A percentile compares a stretch with the other conserved stretches of the same genome.
phyloP scores from a whole-genome alignment of 2,888 invertebrate genomes.

The Campopleginae sp. region DNA sequence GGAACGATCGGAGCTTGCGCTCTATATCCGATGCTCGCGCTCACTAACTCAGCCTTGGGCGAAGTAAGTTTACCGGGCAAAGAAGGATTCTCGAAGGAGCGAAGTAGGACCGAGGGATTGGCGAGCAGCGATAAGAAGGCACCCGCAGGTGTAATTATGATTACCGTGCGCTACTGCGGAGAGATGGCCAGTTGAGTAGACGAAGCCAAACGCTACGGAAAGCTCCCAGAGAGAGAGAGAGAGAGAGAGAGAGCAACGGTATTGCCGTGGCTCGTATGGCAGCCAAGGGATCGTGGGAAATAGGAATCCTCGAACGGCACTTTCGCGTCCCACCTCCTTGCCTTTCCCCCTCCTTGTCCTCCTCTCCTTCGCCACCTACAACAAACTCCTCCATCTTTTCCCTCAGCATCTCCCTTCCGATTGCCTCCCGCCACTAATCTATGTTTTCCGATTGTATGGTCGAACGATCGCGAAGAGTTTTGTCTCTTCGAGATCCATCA shows the following conservation, averaged over 20 bases:
- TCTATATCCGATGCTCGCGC: constrained; percentile 11
- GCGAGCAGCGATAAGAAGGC: constrained; percentile 79
- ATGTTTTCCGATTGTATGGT: constrained; percentile 79
- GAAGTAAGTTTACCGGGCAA: constrained; percentile 65
- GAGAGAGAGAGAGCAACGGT: constrained; percentile 64
- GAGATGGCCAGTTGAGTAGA: constrained; percentile 70
- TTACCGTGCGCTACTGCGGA: constrained; percentile 81
- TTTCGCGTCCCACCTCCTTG: constrained; percentile 77
- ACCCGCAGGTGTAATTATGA: constrained; percentile 83
- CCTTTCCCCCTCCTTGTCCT: constrained; percentile 66
- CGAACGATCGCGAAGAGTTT: constrained; percentile 53
- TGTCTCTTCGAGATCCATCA: neutral
- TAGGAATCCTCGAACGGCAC: constrained; percentile 83
- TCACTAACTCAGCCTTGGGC: constrained; percentile 60
- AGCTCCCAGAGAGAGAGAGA: constrained; percentile 20
- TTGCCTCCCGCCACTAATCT: constrained; percentile 50
- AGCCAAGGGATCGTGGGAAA: constrained; percentile 82
- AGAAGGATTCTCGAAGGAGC: constrained; percentile 69
- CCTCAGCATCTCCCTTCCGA: constrained; percentile 58
- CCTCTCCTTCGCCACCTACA: constrained; percentile 36
- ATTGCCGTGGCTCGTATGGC: constrained; percentile 81
- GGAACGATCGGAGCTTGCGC: constrained; percentile 19
- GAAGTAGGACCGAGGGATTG: constrained; percentile 71
- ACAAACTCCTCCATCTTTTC: constrained; percentile 62
- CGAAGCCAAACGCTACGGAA: constrained; percentile 51